Percentiles rank a stretch among this genome's conserved stretches.
phyloP scores from a whole-genome alignment of 2,113 vertebrate species.

The Erinaceus europaeus region DNA sequence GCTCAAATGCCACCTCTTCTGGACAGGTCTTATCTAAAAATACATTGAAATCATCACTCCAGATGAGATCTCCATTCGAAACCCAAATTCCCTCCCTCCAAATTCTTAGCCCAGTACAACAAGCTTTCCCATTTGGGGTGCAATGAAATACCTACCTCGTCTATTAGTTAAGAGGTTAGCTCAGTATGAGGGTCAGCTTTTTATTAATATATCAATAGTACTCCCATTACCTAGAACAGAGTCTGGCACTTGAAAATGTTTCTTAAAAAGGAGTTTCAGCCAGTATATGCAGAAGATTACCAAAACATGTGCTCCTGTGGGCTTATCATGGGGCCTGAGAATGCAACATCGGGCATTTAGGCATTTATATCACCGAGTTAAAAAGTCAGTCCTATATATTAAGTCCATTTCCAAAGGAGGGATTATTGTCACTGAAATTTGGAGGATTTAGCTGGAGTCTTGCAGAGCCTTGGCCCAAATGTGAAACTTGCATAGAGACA shows the following conservation, averaged over 20 bases:
- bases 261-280: background rate
- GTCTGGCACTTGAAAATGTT: background rate
- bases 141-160: background rate
- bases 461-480: background rate
- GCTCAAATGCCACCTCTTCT: background rate
- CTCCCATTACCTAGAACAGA: background rate
- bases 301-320: background rate
- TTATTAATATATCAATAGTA: background rate
- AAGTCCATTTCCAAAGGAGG: background rate
- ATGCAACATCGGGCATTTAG: background rate
- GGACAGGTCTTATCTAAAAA: background rate
- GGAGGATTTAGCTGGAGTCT: background rate
- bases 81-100: background rate
- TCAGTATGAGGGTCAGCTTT: background rate
- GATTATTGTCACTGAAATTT: background rate
- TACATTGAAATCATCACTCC: background rate
- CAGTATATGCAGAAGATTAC: background rate
- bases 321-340: background rate
- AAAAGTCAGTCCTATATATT: background rate
- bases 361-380: background rate
- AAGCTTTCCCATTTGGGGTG: background rate
- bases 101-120: no score
- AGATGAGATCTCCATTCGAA: background rate
- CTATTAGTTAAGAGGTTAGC: background rate
- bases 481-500: background rate